Percentiles rank a stretch among this genome's conserved stretches.
phyloP scores from a whole-genome alignment of 2,113 vertebrate genomes.

The Oxygymnocypris stewartii region DNA sequence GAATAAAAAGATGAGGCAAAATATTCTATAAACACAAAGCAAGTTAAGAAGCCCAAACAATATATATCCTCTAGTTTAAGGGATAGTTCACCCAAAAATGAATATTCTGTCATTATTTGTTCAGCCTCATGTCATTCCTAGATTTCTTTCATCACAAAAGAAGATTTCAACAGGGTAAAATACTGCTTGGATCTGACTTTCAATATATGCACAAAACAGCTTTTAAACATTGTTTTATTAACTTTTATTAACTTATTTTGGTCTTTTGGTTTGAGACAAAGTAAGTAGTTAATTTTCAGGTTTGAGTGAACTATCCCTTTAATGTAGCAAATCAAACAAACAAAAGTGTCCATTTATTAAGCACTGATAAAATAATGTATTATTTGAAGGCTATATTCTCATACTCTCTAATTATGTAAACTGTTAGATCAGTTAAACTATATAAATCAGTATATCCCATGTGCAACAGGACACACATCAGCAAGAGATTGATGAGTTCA shows the following conservation, averaged over 20 bases:
- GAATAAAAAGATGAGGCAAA: not conserved
- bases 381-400: not conserved
- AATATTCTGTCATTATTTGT: not conserved
- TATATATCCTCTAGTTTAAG: not conserved
- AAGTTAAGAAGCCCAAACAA: not conserved
- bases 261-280: too few relatives aligned
- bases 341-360: not conserved
- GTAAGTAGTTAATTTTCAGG: not conserved
- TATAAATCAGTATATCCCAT: not conserved
- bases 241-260: too few relatives aligned
- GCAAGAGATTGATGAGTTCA: slow-evolving; percentile 1
- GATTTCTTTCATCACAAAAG: not conserved
- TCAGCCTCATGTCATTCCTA: not conserved
- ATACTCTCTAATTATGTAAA: not conserved
- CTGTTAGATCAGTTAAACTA: not conserved
- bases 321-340: not conserved
- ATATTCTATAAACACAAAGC: not conserved
- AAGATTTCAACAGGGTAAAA: not conserved
- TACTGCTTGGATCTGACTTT: not conserved
- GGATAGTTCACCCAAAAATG: not conserved
- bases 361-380: not conserved
- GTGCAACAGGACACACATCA: slow-evolving; percentile 35
- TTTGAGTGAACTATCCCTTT: not conserved
- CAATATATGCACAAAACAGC: too few relatives aligned
- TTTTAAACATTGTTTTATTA: too few relatives aligned